phyloP scores from a whole-genome alignment of 2,888 invertebrate genomes.

The Eustalomyia histrio region DNA sequence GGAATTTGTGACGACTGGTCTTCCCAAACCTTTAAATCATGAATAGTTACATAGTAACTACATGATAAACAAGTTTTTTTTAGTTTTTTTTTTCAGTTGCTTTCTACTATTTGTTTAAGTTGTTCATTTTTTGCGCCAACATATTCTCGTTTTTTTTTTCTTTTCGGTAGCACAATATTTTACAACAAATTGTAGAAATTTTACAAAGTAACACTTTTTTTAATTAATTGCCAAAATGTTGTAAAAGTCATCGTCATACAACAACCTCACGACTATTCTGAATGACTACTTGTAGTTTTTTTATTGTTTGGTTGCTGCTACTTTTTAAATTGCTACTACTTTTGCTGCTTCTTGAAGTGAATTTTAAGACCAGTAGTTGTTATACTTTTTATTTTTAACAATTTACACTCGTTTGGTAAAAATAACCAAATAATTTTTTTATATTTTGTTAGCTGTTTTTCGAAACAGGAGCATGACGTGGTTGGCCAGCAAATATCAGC shows the following conservation, averaged over 20 bases:
- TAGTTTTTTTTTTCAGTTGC: not conserved
- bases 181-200: conserved; percentile 64
- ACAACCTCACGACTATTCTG: conserved; percentile 29
- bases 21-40: conserved; percentile 35
- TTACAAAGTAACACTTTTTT: conserved; percentile 68
- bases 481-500: conserved; percentile 14
- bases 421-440: conserved; percentile 8
- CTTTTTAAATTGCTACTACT: not conserved
- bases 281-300: conserved; percentile 21
- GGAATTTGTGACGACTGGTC: conserved; percentile 2
- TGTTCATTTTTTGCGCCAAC: not conserved
- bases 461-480: conserved; percentile 7
- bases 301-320: conserved; percentile 26
- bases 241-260: conserved; percentile 62
- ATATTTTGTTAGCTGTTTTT: not conserved
- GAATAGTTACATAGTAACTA: not conserved
- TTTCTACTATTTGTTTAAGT: conserved; percentile 20
- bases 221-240: conserved; percentile 71
- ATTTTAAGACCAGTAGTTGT: conserved; percentile 59
- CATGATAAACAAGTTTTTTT: conserved; percentile 40
- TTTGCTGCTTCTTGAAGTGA: conserved; percentile 40
- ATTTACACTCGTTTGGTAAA: conserved; percentile 47
- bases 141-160: not conserved
- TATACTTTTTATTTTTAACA: conserved; percentile 14
- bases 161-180: conserved; percentile 57